Evolutionary conservation across 1,140 invertebrate genomes (phyloP).

Genomic region (Cherax quadricarinatus): DNA sequence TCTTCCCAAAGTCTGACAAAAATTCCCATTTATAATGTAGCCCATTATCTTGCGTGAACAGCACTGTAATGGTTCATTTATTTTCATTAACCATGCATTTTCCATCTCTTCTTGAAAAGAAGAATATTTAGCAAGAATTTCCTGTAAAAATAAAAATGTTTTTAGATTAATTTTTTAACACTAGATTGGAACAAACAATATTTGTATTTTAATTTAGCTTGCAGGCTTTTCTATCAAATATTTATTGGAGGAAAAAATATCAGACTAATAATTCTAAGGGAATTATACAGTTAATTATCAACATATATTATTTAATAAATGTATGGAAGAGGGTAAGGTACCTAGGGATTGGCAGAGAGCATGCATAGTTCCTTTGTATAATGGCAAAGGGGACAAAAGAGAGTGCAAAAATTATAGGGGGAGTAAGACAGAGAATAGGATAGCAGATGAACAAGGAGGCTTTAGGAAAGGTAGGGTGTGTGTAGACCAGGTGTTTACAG

Average conservation of each 20-base stretch:
- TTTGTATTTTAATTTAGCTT: too few species aligned
- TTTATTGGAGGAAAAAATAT: background rate
- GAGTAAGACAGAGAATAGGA: too few species aligned
- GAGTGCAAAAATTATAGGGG: too few species aligned
- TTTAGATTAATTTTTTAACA: background rate
- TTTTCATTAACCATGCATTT: constrained; percentile 46
- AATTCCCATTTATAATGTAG: constrained; percentile 46
- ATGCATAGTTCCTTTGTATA: too few species aligned
- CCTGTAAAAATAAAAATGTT: constrained; percentile 19
- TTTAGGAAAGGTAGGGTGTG: too few species aligned
- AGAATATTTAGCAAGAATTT: constrained; percentile 33
- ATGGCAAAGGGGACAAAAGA: too few species aligned
- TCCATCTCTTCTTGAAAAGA: constrained; percentile 51
- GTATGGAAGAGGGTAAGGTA: too few species aligned
- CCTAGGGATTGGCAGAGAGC: too few species aligned
- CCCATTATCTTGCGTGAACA: constrained; percentile 53
- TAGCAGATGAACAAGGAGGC: too few species aligned
- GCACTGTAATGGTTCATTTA: constrained; percentile 39
- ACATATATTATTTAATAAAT: too few species aligned
- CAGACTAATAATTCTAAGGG: background rate
- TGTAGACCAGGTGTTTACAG: too few species aligned
- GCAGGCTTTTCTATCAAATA: background rate
- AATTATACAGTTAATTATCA: too few species aligned
- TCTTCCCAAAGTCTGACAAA: constrained; percentile 37
- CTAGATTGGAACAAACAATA: background rate